Evolutionary conservation across 2,797 vertebrate species (phyloP).

Genomic region (Pseudochaenichthys georgianus): DNA sequence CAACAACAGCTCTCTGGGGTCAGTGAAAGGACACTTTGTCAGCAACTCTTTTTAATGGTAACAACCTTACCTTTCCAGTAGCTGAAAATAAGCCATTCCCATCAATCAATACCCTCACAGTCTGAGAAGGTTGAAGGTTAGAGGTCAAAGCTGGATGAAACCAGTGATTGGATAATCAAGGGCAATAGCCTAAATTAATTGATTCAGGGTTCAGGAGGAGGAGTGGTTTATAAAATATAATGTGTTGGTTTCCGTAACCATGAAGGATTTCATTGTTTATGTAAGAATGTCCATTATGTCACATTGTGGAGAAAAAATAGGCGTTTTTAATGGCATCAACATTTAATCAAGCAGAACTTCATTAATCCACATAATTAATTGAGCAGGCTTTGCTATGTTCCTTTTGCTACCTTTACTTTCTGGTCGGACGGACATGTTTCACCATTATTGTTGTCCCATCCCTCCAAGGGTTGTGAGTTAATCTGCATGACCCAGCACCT

Average conservation of each 20-base stretch:
- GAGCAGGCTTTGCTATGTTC: constrained; percentile 85
- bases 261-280: constrained; percentile 85
- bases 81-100: constrained; percentile 68
- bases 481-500: constrained; percentile 87
- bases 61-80: constrained; percentile 38
- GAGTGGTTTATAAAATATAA: constrained; percentile 77
- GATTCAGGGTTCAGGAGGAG: constrained; percentile 71
- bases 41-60: constrained; percentile 61
- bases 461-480: constrained; percentile 87
- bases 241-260: constrained; percentile 80
- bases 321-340: constrained; percentile 83
- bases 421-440: constrained; percentile 86
- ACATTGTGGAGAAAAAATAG: constrained; percentile 74
- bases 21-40: constrained; percentile 74
- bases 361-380: constrained; percentile 89
- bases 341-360: constrained; percentile 89
- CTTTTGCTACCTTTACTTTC: constrained; percentile 88
- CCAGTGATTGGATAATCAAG: constrained; percentile 80
- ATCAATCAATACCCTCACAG: constrained; percentile 75
- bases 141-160: constrained; percentile 78
- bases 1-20: constrained; percentile 57
- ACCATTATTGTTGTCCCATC: constrained; percentile 86
- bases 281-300: constrained; percentile 83
- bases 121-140: constrained; percentile 76
- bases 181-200: constrained; percentile 82